Evolutionary conservation across 2,113 vertebrate species (phyloP).

Genomic region (Chionis minor): DNA sequence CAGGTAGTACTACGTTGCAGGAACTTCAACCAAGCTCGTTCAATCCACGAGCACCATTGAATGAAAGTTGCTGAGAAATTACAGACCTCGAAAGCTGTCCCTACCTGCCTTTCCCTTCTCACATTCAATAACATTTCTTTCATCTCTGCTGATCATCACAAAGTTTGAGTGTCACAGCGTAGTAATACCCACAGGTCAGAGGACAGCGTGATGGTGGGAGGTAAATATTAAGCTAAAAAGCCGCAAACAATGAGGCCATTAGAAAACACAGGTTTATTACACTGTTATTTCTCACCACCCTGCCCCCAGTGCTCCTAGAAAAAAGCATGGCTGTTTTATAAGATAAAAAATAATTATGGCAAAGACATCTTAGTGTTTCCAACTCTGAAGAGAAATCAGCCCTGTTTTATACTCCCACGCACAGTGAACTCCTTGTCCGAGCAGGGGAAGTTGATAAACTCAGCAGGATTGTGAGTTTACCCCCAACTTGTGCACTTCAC

Average conservation of each 20-base stretch:
- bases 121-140: not conserved
- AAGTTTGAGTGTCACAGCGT: not conserved
- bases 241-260: not conserved
- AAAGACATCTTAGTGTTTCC: not conserved
- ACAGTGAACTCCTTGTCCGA: not conserved
- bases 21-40: not conserved
- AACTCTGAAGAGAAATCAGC: not conserved
- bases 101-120: not conserved
- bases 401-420: not conserved
- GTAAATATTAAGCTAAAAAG: not conserved
- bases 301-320: not conserved
- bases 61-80: not conserved
- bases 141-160: not conserved
- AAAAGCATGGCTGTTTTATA: not conserved
- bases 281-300: not conserved
- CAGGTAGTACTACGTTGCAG: not conserved
- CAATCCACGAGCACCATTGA: not conserved
- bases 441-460: not conserved
- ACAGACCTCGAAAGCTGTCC: not conserved
- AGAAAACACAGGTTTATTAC: not conserved
- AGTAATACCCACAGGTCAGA: not conserved
- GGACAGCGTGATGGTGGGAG: accelerated
- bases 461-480: not conserved
- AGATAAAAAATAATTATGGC: not conserved
- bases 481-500: accelerated